Conservation (phyloP, 2,113 vertebrate genomes). For the Tauraco erythrolophus region DNA sequence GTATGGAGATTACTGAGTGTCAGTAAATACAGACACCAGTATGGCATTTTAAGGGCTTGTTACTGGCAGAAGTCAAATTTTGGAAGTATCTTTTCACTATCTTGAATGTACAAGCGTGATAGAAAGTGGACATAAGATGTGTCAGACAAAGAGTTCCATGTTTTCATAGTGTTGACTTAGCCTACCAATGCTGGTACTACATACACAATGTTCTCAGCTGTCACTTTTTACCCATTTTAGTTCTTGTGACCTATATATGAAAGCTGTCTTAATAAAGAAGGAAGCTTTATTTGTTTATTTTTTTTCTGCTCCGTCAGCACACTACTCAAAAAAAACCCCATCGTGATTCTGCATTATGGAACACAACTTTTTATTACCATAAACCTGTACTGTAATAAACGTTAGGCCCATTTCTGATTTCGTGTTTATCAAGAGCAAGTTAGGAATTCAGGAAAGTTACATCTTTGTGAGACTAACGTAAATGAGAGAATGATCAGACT, state of each 20-base stretch:
- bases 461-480: background rate
- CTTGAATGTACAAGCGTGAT: background rate
- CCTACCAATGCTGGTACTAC: background rate
- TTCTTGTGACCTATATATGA: background rate
- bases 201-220: background rate
- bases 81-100: background rate
- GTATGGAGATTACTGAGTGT: background rate
- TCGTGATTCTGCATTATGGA: background rate
- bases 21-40: background rate
- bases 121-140: background rate
- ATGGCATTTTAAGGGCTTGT: background rate
- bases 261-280: background rate
- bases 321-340: background rate
- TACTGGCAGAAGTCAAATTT: background rate
- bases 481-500: background rate
- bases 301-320: background rate
- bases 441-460: background rate
- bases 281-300: background rate
- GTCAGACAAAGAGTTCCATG: background rate
- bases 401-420: background rate
- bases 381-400: background rate
- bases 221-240: background rate
- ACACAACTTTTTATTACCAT: background rate
- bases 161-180: background rate
- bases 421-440: background rate